These are phyloP conservation scores for Drosophila sp. DNA, from an alignment of 1,140 invertebrate genomes.

Conservation along the genomic window DNA sequence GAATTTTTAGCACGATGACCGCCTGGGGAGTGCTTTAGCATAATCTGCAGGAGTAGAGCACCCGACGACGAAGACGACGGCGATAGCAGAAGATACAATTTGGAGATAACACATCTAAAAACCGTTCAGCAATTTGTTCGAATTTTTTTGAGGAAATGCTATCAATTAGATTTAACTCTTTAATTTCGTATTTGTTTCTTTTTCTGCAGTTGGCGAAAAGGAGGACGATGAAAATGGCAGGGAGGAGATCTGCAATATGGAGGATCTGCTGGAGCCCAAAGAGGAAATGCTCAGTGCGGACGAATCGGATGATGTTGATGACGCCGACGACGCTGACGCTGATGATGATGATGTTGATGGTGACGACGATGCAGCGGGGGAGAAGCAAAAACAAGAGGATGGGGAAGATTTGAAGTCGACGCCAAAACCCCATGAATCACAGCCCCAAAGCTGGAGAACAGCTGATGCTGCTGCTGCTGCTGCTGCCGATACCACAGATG, in stretches of 20 bases:
- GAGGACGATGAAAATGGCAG: slow-evolving; percentile 56
- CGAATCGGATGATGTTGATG: slow-evolving; percentile 56
- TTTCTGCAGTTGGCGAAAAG: slow-evolving; percentile 73
- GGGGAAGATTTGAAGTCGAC: background rate
- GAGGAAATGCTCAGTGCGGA: slow-evolving; percentile 74
- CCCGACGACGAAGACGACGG: slow-evolving; percentile 24
- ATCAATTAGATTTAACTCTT: slow-evolving; percentile 49
- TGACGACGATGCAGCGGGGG: slow-evolving; percentile 27
- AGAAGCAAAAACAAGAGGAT: background rate
- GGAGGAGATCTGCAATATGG: slow-evolving; percentile 26
- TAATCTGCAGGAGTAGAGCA: slow-evolving; percentile 76
- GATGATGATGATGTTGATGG: slow-evolving; percentile 32
- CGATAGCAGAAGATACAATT: slow-evolving; percentile 17
- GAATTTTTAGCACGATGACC: slow-evolving; percentile 82
- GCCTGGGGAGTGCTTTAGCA: slow-evolving; percentile 81
- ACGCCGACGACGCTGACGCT: slow-evolving; percentile 44
- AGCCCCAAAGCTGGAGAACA: slow-evolving; percentile 58
- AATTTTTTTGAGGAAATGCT: slow-evolving; percentile 40
- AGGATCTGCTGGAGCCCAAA: slow-evolving; percentile 71
- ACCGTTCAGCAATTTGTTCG: slow-evolving; percentile 46
- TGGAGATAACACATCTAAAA: slow-evolving; percentile 25
- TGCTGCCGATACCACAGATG: slow-evolving; percentile 13
- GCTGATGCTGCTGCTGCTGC: slow-evolving; percentile 47
- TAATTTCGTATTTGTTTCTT: background rate
- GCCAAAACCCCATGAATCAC: slow-evolving; percentile 67